Base-by-base conservation (phyloP, 2,888 invertebrate species). In the Cryptocephalus primarius region DNA sequence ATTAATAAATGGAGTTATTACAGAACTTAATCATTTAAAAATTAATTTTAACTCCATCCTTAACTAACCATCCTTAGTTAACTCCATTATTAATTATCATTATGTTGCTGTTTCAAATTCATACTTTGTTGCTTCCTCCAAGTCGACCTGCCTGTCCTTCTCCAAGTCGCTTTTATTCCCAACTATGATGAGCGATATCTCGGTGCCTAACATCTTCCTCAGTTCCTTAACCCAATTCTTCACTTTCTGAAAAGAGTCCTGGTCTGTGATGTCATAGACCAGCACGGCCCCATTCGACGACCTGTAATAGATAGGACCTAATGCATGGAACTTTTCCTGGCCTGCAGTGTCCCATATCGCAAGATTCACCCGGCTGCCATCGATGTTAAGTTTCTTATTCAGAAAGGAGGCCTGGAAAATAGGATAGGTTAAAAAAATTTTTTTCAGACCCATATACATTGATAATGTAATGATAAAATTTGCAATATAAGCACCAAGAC, bases 321-420 rank as follows among this genome's bases (percentile, higher is more conserved):
- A 71, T 0, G 97, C 96, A 73, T 99, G 99, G 65, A 88, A 90
- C 58, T 86, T 84, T 69, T 99, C 97, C 69, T 99, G 97, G 0
- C 97, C 97, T 8, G 97, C 97, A 3, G 97, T 99, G 65, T 97
- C 97, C 97, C 99, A 99, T 65, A 95, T 88, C 40, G 94, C 85
- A 44, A 99, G 74, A 64, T 93, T 94, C 22, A 93, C 80, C 61
- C 88, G 75, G 65, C 87, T 88, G 1, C 91, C 93, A 60, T 87
- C 86, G 47, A 99, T 80, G 60, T 88, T 91, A 31, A 99, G 69
- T 68, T 90, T 91, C 67, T 97, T 97, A 57, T 88, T 92, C 44
- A 97, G 75, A 72, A 95, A 99, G 4, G 97, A 95, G 4, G 97
- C 97, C 91, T 99, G 60, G 43, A 72, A 77, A 48, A 13, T 2